Evolutionary conservation across 1,140 invertebrate species (phyloP).

Genomic region (Centruroides sculpturatus): DNA sequence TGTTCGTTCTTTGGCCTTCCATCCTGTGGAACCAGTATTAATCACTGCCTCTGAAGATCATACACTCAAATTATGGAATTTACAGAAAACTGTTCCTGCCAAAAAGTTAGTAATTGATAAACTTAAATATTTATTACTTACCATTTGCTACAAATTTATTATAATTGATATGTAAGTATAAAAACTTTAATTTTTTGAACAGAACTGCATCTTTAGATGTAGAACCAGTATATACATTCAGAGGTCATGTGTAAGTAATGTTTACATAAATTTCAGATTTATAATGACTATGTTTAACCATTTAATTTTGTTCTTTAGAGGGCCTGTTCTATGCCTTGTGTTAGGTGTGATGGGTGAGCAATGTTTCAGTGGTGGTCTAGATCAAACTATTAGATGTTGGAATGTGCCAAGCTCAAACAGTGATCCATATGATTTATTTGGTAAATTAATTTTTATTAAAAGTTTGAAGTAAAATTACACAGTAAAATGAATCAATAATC

Average conservation of each 20-base stretch:
- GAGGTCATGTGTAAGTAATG: constrained; percentile 52
- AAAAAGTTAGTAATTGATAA: constrained; percentile 38
- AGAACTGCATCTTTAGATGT: constrained; percentile 85
- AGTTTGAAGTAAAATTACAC: constrained; percentile 1
- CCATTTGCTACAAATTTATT: neutral
- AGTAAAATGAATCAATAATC: too few species aligned
- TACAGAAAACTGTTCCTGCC: constrained; percentile 90
- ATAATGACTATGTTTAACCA: neutral
- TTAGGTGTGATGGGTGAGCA: constrained; percentile 82
- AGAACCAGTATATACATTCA: constrained; percentile 95
- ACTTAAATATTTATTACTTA: neutral
- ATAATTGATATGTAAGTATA: neutral
- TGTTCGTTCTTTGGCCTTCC: constrained; percentile 90
- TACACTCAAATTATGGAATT: constrained; percentile 96
- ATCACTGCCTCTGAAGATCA: constrained; percentile 98
- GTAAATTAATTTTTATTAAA: constrained; percentile 24
- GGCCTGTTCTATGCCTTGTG: constrained; percentile 82
- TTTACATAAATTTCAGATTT: neutral
- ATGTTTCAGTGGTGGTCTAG: constrained; percentile 87
- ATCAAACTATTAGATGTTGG: constrained; percentile 91
- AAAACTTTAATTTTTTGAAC: constrained; percentile 15
- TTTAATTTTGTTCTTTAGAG: constrained; percentile 25
- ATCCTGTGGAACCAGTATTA: constrained; percentile 89
- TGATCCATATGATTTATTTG: constrained; percentile 94
- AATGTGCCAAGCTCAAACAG: constrained; percentile 84